Conservation (phyloP, 2,113 vertebrate genomes). For the Laterallus jamaicensis region DNA sequence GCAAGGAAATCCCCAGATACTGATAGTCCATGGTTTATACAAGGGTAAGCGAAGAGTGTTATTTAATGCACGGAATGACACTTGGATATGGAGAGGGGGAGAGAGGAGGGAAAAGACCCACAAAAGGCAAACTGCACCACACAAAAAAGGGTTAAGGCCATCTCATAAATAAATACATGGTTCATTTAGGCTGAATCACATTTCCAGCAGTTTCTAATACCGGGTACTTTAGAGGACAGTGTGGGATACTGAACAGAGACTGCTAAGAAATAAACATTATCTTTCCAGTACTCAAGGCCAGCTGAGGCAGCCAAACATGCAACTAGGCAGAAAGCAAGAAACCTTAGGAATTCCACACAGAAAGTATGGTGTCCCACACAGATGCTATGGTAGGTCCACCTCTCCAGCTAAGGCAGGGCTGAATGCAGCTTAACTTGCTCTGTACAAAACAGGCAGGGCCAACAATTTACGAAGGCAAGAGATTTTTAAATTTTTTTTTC, state of each 20-base stretch:
- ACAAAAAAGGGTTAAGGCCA: background rate
- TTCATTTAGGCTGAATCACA: background rate
- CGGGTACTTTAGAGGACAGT: background rate
- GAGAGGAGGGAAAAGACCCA: no score
- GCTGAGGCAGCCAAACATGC: background rate
- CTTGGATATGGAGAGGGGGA: background rate
- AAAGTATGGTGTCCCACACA: background rate
- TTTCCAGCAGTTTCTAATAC: background rate
- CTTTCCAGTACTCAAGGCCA: background rate
- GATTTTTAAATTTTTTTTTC: no score
- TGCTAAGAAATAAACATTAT: background rate
- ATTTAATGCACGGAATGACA: background rate
- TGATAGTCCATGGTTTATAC: background rate
- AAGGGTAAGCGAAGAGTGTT: background rate
- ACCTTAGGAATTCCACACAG: background rate
- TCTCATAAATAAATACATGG: background rate
- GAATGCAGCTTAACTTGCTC: background rate
- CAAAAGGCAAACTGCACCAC: background rate
- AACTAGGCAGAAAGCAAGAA: background rate
- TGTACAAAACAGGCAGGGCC: background rate
- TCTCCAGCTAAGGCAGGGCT: background rate
- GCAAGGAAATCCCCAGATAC: background rate
- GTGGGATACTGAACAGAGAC: background rate
- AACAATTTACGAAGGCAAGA: background rate
- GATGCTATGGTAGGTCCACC: background rate